Conservation (phyloP, 2,888 invertebrate species). For the Dryomyza anilis region DNA sequence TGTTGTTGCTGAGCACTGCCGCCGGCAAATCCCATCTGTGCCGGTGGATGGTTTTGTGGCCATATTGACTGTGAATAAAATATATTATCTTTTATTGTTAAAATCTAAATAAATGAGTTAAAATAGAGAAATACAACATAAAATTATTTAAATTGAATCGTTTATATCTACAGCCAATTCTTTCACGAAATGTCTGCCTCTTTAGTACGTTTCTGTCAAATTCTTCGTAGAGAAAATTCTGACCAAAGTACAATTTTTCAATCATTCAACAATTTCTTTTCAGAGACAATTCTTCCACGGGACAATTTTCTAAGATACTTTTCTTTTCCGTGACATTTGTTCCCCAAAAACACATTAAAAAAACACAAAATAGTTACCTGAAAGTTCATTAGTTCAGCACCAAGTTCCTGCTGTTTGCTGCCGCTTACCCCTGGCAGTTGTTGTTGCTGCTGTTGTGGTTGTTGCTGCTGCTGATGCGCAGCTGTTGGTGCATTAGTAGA, state of each 20-base stretch:
- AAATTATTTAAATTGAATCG: too few relatives aligned
- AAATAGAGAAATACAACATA: neutral
- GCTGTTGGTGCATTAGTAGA: slow-evolving; percentile 32
- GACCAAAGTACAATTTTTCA: too few relatives aligned
- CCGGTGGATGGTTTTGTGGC: slow-evolving; percentile 45
- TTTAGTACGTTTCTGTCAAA: too few relatives aligned
- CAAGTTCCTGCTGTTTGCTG: slow-evolving; percentile 47
- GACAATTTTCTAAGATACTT: too few relatives aligned
- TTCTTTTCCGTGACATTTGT: too few relatives aligned
- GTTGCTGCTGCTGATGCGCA: slow-evolving; percentile 32
- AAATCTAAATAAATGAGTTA: neutral
- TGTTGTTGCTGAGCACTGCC: slow-evolving; percentile 48
- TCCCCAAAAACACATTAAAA: too few relatives aligned
- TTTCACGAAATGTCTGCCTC: too few relatives aligned
- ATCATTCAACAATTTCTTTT: too few relatives aligned
- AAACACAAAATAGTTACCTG: slow-evolving; percentile 44
- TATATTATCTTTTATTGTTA: neutral
- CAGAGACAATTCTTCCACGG: neutral
- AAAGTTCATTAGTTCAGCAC: slow-evolving; percentile 55
- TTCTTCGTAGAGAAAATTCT: too few relatives aligned
- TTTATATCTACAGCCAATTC: too few relatives aligned
- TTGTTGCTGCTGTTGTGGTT: slow-evolving; percentile 34
- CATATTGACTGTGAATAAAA: slow-evolving; percentile 52
- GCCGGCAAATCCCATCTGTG: slow-evolving; percentile 40
- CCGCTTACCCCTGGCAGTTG: slow-evolving; percentile 38